These are phyloP conservation scores for Cynodonichthys magdalenae DNA, from an alignment of 2,797 vertebrate species.

Conservation along the genomic window DNA sequence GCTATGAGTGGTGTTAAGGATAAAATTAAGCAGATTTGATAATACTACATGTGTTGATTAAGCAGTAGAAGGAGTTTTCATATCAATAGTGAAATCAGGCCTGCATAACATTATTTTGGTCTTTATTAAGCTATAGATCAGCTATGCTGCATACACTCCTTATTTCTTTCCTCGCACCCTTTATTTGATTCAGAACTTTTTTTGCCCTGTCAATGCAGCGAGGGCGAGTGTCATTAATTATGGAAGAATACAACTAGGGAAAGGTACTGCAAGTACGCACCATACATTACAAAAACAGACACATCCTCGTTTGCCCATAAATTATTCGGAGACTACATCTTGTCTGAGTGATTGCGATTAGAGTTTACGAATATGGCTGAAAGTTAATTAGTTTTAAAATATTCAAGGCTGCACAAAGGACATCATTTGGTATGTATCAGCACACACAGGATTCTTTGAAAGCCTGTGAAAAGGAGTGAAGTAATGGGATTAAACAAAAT, in stretches of 20 bases:
- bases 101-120: conserved; percentile 19
- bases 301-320: conserved; percentile 45
- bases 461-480: neutral
- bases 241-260: conserved; percentile 51
- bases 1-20: neutral
- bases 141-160: neutral
- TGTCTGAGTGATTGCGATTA: conserved; percentile 55
- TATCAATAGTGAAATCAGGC: too few species aligned
- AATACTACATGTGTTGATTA: conserved; percentile 26
- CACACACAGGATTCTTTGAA: conserved; percentile 23
- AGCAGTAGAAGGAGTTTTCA: neutral
- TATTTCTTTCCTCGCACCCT: conserved; percentile 3
- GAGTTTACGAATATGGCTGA: conserved; percentile 21
- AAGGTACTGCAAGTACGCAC: conserved; percentile 63
- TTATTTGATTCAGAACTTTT: conserved; percentile 29
- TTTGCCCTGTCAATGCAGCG: conserved; percentile 56
- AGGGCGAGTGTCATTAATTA: conserved; percentile 67
- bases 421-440: conserved; percentile 28
- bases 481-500: neutral
- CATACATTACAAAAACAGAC: conserved; percentile 69
- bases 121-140: conserved; percentile 10
- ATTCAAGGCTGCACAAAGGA: conserved; percentile 40
- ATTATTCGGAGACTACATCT: conserved; percentile 58
- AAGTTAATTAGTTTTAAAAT: conserved; percentile 57
- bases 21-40: conserved; percentile 10